These are phyloP conservation scores for Gallinago media DNA, from an alignment of 2,113 vertebrate genomes.

Conservation along the genomic window DNA sequence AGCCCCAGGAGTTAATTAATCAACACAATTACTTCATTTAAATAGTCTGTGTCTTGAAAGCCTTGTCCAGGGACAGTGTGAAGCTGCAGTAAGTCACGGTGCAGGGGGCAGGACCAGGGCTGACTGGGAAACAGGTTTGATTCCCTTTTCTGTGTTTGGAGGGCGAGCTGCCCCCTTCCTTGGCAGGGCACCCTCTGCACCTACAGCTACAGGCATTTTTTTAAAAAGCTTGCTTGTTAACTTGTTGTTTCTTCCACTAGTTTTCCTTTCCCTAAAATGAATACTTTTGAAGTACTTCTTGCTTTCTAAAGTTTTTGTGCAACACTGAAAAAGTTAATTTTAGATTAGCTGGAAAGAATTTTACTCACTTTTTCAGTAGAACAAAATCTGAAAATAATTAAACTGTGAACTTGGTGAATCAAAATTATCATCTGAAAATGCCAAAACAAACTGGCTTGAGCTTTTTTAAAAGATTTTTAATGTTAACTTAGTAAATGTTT, in stretches of 20 bases:
- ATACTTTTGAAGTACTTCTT: not conserved
- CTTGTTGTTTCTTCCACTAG: not conserved
- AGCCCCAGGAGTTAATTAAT: not conserved
- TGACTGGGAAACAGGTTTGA: not conserved
- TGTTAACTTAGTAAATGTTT: not conserved
- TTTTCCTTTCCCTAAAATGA: not conserved
- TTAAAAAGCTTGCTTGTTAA: accelerated
- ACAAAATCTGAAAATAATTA: not conserved
- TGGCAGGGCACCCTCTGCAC: accelerated
- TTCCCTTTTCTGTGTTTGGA: not conserved
- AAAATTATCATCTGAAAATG: not conserved
- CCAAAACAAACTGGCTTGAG: not conserved
- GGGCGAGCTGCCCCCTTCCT: not conserved
- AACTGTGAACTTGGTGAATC: not conserved
- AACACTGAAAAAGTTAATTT: not conserved
- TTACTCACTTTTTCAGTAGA: not conserved
- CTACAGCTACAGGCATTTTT: not conserved
- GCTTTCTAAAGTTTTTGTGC: not conserved
- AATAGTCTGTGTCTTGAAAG: not conserved
- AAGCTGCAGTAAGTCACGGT: not conserved
- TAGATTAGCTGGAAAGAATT: not conserved
- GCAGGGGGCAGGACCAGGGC: not conserved
- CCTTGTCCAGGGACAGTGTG: not conserved
- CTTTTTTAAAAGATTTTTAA: not conserved
- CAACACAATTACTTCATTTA: not conserved